These are phyloP conservation scores for Oreochromis mossambicus DNA, from an alignment of 2,797 vertebrate genomes.

Conservation along the genomic window DNA sequence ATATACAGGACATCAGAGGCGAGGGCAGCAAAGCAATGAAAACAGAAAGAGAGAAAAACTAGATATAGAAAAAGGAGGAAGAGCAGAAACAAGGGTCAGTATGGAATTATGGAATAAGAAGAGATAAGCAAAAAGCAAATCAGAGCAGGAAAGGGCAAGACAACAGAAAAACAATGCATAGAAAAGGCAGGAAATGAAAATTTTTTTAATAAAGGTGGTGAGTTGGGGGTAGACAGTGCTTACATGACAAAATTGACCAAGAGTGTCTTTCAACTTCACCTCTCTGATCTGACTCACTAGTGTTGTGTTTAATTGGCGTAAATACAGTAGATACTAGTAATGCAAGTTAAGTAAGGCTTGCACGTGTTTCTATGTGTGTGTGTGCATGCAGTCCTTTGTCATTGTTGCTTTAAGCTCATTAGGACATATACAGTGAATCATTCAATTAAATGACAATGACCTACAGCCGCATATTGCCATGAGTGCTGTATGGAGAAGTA, in stretches of 20 bases:
- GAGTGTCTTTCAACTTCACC: conserved; percentile 47
- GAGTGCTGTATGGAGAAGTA: background rate
- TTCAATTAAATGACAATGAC: conserved; percentile 51
- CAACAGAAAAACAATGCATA: background rate
- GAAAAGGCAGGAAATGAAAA: background rate
- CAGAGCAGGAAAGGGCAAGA: background rate
- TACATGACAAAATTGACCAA: conserved; percentile 8
- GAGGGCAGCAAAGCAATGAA: background rate
- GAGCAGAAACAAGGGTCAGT: background rate
- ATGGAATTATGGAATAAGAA: background rate
- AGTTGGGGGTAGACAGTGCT: background rate
- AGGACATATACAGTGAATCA: conserved; percentile 35
- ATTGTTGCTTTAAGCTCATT: conserved; percentile 45
- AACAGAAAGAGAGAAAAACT: background rate
- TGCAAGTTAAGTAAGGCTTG: background rate
- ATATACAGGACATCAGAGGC: background rate
- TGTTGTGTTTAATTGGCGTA: conserved; percentile 33
- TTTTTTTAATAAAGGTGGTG: background rate
- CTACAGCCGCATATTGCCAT: conserved; percentile 18
- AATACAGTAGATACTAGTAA: conserved; percentile 20
- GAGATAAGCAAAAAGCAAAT: background rate
- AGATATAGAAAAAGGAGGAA: background rate
- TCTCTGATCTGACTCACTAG: conserved; percentile 50
- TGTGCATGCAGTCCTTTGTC: conserved; percentile 23
- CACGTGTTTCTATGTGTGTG: background rate